Base-by-base conservation (phyloP, 2,797 vertebrate genomes). In the Gouania willdenowi region DNA sequence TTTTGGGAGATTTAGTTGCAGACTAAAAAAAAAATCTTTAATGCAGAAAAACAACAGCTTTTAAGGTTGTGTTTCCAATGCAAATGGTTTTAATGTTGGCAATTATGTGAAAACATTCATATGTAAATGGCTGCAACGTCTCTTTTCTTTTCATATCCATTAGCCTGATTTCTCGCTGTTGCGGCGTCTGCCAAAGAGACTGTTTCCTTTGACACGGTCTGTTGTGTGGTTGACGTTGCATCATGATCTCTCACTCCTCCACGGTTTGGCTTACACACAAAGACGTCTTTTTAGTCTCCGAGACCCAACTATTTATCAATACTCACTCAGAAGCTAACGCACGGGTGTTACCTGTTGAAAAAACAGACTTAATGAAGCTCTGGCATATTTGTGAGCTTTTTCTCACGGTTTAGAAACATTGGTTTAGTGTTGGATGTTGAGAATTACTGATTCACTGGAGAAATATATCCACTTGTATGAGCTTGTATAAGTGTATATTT, bases 191-290 rank as follows among this genome's bases (percentile, higher is more conserved):
- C 31, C 47, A n/a, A n/a, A n/a, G n/a, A n/a, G n/a, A n/a, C n/a
- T n/a, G n/a, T n/a, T 59, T 36, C 28, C 6, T 23, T 45, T 28
- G 26, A 35, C 30, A 17, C 21, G 34, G 16, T 9, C 43, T 38
- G 39, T 36, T n/a, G 20, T 66, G 56, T 46, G 56, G 68, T 67
- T 71, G 63, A 59, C 62, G 44, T 51, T 10, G 37, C 54, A 52
- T 79, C 57, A 66, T 55, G 47, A 75, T 73, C 67, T 66, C 23
- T 42, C 46, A 48, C 39, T 14, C 50, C 66, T 71, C 54, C 42
- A 4, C 63, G 29, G 34, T 54, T 57, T 76, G 82, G 79, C 68
- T 27, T 35, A 2, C 21, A 26, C 56, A 81, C 73, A 84, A 71
- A 71, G 54, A 34, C 16, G 11, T 62, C 53, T 67, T 61, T 56